A percentile compares a stretch with the other conserved stretches of the same genome.
Evolutionary conservation across 37 sponge, comb jelly and placozoan genomes (phyloP).

Genomic region (Ianthella basta): DNA sequence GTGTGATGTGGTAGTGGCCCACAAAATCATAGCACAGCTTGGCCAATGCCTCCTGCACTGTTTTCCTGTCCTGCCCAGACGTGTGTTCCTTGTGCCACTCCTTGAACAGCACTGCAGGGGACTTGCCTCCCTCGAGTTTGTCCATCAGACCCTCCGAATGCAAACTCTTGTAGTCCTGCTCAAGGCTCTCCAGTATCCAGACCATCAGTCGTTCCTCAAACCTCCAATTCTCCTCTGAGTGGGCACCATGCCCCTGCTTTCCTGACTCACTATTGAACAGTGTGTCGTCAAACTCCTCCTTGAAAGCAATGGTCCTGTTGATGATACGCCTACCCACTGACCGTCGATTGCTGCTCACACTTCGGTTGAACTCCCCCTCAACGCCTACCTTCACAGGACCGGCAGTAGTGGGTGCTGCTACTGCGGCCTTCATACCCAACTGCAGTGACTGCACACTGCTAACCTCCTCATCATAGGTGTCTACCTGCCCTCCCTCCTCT

Average conservation of each 20-base stretch:
- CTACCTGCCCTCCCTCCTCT: conserved; percentile 3
- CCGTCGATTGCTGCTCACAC: neutral
- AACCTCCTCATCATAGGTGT: neutral
- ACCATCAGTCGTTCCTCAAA: conserved; percentile 15
- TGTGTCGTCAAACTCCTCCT: neutral
- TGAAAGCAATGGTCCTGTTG: neutral
- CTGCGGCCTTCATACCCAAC: neutral
- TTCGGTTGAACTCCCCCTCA: neutral
- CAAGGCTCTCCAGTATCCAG: conserved; percentile 7
- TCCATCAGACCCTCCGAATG: neutral
- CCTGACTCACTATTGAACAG: too few relatives aligned
- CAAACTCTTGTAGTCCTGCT: neutral
- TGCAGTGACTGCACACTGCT: neutral
- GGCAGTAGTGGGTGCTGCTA: neutral
- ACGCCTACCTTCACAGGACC: neutral
- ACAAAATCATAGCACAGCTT: conserved; percentile 3
- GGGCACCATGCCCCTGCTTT: too few relatives aligned
- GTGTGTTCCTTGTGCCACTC: neutral
- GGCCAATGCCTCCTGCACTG: neutral
- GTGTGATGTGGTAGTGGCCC: conserved; percentile 1
- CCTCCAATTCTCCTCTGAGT: neutral
- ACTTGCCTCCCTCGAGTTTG: neutral
- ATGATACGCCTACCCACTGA: neutral
- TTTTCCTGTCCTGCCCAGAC: neutral
- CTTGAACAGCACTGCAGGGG: neutral